Evolutionary conservation across 2,113 vertebrate genomes (phyloP).

Genomic region (Struthidea cinerea): DNA sequence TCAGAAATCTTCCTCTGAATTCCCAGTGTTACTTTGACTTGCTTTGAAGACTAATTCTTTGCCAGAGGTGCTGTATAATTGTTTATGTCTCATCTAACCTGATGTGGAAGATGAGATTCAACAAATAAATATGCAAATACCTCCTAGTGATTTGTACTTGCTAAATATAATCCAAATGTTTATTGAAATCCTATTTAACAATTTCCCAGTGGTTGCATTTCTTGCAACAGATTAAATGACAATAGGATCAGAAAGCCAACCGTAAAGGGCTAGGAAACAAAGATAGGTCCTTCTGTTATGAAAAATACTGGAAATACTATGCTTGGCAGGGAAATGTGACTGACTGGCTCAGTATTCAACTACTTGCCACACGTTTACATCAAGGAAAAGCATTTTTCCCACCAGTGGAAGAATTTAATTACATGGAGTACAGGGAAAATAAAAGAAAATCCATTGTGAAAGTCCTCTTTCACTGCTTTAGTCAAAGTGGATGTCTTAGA

Average conservation of each 20-base stretch:
- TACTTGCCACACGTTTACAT: background rate
- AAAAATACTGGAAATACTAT: background rate
- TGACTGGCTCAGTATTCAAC: background rate
- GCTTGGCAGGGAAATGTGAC: background rate
- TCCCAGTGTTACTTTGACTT: background rate
- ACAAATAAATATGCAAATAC: constrained; percentile 18
- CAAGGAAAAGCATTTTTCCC: constrained; percentile 1
- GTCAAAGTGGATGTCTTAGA: background rate
- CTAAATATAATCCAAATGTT: constrained; percentile 12
- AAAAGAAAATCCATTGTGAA: background rate
- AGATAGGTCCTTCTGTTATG: background rate
- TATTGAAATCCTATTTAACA: background rate
- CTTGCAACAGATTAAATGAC: background rate
- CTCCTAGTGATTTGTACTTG: constrained; percentile 5
- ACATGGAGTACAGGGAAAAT: background rate
- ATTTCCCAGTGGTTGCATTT: background rate
- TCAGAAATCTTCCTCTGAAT: background rate
- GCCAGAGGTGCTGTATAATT: background rate
- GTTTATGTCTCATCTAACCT: constrained; percentile 7
- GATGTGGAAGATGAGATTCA: background rate
- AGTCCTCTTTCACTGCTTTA: background rate
- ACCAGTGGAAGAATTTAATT: background rate
- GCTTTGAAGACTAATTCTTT: background rate
- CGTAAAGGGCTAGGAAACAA: background rate
- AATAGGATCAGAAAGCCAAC: background rate